These are phyloP conservation scores for Halcyon leucocephala DNA, from an alignment of 2,797 vertebrate genomes.

Conservation along the genomic window DNA sequence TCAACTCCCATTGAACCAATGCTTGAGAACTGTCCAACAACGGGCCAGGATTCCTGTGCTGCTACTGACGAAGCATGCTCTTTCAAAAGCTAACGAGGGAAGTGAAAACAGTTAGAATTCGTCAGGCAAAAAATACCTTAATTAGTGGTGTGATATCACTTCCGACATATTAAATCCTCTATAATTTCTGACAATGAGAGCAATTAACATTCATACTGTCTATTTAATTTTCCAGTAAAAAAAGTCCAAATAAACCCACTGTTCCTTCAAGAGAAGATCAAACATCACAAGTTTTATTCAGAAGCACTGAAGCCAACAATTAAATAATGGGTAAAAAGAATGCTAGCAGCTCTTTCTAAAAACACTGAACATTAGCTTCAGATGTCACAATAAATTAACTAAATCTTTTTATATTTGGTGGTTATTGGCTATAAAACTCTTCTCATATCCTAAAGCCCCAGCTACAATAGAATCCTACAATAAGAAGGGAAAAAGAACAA, in stretches of 20 bases:
- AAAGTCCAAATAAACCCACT: not conserved
- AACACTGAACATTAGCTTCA: not conserved
- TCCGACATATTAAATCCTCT: not conserved
- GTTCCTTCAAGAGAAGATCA: not conserved
- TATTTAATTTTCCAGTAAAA: not conserved
- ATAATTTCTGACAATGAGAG: not conserved
- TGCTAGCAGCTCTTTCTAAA: not conserved
- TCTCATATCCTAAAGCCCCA: not conserved
- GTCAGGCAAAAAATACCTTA: not conserved
- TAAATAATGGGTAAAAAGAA: not conserved
- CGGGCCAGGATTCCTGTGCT: conserved; percentile 84
- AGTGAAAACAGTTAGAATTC: not conserved
- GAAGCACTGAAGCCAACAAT: not conserved
- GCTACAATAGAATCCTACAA: not conserved
- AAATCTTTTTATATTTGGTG: not conserved
- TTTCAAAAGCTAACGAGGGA: conserved; percentile 81
- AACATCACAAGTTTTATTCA: not conserved
- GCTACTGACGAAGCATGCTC: conserved; percentile 75
- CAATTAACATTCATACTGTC: not conserved
- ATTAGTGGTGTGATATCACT: not conserved
- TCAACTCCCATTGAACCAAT: conserved; percentile 95
- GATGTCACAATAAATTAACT: not conserved
- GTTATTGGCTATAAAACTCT: not conserved
- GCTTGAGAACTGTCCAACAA: conserved; percentile 96
- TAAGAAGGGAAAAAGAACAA: not conserved